Evolutionary conservation across 2,113 vertebrate species (phyloP).

Genomic region (Collichthys lucidus): DNA sequence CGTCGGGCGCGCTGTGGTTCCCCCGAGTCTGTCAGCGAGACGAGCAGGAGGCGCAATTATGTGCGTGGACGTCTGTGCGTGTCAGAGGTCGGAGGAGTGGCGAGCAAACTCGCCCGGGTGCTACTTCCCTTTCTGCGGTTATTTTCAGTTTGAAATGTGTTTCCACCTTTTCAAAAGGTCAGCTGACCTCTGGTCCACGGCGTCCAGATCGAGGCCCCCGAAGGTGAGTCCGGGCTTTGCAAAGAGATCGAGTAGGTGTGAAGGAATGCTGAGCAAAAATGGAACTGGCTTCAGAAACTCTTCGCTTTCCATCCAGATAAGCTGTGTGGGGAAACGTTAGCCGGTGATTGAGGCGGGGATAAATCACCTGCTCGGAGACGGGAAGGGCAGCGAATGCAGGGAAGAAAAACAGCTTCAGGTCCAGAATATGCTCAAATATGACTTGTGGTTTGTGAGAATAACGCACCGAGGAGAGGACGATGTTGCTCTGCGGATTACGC

Average conservation of each 20-base stretch:
- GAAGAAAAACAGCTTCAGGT: slow-evolving; percentile 27
- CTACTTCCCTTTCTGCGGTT: slow-evolving; percentile 4
- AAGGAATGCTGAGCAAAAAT: slow-evolving; percentile 62
- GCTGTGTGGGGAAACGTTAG: not conserved
- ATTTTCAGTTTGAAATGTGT: slow-evolving; percentile 1
- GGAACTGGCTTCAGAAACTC: too few species aligned
- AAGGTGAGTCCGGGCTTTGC: not conserved
- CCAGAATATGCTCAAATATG: slow-evolving; percentile 14
- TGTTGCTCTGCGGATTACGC: slow-evolving; percentile 2
- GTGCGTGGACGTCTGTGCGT: not conserved
- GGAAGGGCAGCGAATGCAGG: not conserved
- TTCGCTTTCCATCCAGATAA: slow-evolving; percentile 2
- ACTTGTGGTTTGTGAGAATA: slow-evolving; percentile 30
- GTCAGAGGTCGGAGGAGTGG: slow-evolving; percentile 22
- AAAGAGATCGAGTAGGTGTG: slow-evolving; percentile 60
- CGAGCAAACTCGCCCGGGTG: not conserved
- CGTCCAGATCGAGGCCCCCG: not conserved
- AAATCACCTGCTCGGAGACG: slow-evolving; percentile 39
- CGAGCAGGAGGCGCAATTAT: not conserved
- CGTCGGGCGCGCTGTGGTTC: slow-evolving; percentile 56
- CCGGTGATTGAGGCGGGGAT: slow-evolving; percentile 12
- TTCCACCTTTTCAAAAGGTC: slow-evolving; percentile 6
- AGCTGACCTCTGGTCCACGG: not conserved
- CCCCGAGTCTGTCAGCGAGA: slow-evolving; percentile 33
- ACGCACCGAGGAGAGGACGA: not conserved